Base-by-base conservation (phyloP, 1,140 invertebrate species). In the Drosophila obscura region DNA sequence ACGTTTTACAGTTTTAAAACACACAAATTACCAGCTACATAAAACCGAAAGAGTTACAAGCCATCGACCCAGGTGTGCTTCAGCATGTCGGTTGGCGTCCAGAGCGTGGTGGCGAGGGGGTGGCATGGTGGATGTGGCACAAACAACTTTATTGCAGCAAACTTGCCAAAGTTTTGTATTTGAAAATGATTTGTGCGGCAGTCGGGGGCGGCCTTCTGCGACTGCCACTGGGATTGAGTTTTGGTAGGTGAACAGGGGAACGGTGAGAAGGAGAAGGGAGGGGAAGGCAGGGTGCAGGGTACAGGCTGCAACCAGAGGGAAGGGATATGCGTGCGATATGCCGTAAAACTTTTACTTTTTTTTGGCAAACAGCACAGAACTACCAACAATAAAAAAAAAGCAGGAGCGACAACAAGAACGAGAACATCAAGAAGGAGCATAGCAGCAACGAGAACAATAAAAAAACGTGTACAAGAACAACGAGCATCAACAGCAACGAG, bases 1-100 rank as follows among this genome's bases (percentile, higher is more conserved):
- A 82, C 79, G 82, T 79, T 85, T 79, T 76, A 88, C 78, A 83
- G 84, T 88, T 79, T 84, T 78, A 67, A 81, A 77, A 77, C 64
- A 84, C 80, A 77, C 82, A 79, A 87, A 87, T 88, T 82, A 82
- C 82, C 79, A 60, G 79, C 60, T 51, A 87, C 81, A 87, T 87
- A 81, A 74, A 77, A 82, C 55, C 73, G 65, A 61, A 75, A 73
- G 73, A 83, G 76, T 84, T 80, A 83, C 76, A 76, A 67, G 58
- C 50, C 62, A 63, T 61, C 48, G 52, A 61, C 44, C 44, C 51
- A 59, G 52, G 60, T 69, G 66, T 69, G 66, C 63, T 26, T 44
- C 35, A 41, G 13, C 45, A 26, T 50, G 35, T n/a, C 0, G 39
- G 8, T 19, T 50, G 8, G 52, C 41, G 8, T 0, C 16, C 16